Evolutionary conservation across 2,797 vertebrate genomes (phyloP).

Genomic region (Kryptopterus vitreolus): DNA sequence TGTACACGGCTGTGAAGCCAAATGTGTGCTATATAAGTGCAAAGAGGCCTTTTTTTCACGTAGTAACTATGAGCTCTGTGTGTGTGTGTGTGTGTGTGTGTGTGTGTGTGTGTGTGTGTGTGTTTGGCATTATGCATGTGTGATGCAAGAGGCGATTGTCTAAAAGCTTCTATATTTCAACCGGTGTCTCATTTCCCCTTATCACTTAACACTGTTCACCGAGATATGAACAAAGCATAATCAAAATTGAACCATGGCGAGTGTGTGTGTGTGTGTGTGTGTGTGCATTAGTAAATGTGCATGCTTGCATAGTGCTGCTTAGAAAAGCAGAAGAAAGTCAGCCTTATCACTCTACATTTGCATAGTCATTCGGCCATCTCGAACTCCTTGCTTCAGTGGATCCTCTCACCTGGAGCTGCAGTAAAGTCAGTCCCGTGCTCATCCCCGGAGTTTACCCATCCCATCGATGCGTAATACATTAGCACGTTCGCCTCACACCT

Average conservation of each 20-base stretch:
- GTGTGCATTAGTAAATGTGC: background rate
- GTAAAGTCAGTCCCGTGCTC: background rate
- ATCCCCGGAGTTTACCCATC: background rate
- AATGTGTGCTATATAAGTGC: too few relatives aligned
- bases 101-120: too few relatives aligned
- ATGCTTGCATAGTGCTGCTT: background rate
- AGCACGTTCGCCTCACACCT: too few relatives aligned
- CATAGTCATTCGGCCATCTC: slow-evolving; percentile 30
- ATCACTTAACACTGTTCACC: slow-evolving; percentile 66
- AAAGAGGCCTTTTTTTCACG: background rate
- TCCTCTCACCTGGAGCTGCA: slow-evolving; percentile 2
- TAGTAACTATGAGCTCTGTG: background rate
- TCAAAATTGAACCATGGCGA: slow-evolving; percentile 25
- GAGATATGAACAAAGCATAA: slow-evolving; percentile 57
- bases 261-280: slow-evolving; percentile 44
- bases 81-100: too few relatives aligned
- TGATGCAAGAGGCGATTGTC: background rate
- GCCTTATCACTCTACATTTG: slow-evolving; percentile 8
- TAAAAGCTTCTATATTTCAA: background rate
- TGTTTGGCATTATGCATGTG: background rate
- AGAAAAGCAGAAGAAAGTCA: slow-evolving; percentile 1
- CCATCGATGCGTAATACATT: too few relatives aligned
- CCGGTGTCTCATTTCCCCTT: slow-evolving; percentile 1
- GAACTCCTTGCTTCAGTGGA: background rate
- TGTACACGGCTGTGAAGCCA: background rate